Evolutionary conservation across 2,113 vertebrate species (phyloP), one percentile per base, ranked within the genome.

Genomic region (Thamnophis sirtalis): DNA sequence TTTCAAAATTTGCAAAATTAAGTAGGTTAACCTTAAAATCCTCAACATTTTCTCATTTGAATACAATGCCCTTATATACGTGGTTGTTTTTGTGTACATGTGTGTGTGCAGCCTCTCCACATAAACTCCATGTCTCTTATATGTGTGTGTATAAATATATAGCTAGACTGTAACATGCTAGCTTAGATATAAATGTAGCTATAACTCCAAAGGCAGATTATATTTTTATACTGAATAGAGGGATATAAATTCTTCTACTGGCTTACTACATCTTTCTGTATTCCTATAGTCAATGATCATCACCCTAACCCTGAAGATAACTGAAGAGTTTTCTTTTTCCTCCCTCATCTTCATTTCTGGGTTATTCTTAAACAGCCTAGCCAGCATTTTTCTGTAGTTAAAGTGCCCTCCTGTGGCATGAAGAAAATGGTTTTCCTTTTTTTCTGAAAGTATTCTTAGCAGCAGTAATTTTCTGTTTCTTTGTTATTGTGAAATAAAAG

Each of bases 381-480:
- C 90, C 84, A 86, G 53, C 15, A 17, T 93, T 97, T 96, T 95
- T 93, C 95, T 98, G 97, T 96, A 96, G 96, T 95, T 97, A 49
- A 97, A 96, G 98, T 97, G 97, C 98, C 97, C 97, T 98, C 98
- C 97, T 95, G 97, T 98, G 98, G 97, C 93, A 92, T 80, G 22
- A 90, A 85, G 48, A 58, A 92, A 2, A 90, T 92, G 22, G 33
- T 43, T 56, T 88, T 80, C 89, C 55, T 63, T 5, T 68, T 43
- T 86, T 6, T 24, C 54, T 84, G 56, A 13, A 54, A 90, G 86
- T 93, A 93, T 80, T 22, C 87, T 22, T 2, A 13, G 13, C 24
- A 92, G 3, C 50, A 93, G 80, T n/a, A 19, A 50, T 90, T 7
- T 24, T 21, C 13, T 60, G 86, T 56, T 93, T 93, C 89, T 86